Evolutionary conservation across 2,797 vertebrate genomes (phyloP).

Genomic region (Characodon lateralis): DNA sequence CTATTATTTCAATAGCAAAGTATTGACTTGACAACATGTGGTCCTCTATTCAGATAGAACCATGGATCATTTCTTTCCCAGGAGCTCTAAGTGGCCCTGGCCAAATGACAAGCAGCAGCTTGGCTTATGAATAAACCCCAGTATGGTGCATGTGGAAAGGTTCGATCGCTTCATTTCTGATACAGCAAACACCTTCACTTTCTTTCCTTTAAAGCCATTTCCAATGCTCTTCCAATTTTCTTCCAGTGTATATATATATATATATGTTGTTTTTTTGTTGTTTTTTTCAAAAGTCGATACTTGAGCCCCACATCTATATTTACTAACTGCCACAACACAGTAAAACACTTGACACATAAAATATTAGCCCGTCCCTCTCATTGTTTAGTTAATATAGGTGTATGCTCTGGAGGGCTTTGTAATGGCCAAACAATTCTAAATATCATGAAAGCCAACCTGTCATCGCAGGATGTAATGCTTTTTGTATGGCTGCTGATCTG

Average conservation of each 20-base stretch:
- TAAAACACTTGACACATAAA: slow-evolving; percentile 22
- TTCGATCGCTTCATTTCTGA: slow-evolving; percentile 53
- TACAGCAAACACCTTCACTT: slow-evolving; percentile 13
- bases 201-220: slow-evolving; percentile 4
- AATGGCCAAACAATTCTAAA: slow-evolving; percentile 52
- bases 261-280: slow-evolving; percentile 1
- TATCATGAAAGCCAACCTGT: slow-evolving; percentile 37
- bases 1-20: slow-evolving; percentile 67
- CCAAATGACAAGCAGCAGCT: slow-evolving; percentile 76
- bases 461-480: slow-evolving; percentile 45
- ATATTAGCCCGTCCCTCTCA: slow-evolving; percentile 23
- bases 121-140: slow-evolving; percentile 75
- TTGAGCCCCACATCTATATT: slow-evolving; percentile 23
- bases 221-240: slow-evolving; percentile 15
- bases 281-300: slow-evolving; percentile 19
- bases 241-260: slow-evolving; percentile 7
- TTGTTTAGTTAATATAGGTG: slow-evolving; percentile 38
- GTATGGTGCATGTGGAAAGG: slow-evolving; percentile 57
- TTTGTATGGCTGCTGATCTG: slow-evolving; percentile 58
- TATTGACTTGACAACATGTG: slow-evolving; percentile 76
- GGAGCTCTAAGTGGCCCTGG: slow-evolving; percentile 68
- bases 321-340: slow-evolving; percentile 26
- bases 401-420: slow-evolving; percentile 40
- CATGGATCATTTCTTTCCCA: slow-evolving; percentile 69
- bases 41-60: slow-evolving; percentile 71